Evolutionary conservation across 2,797 vertebrate genomes (phyloP), one percentile per base, ranked within the genome.

Genomic region (Leuciscus waleckii): DNA sequence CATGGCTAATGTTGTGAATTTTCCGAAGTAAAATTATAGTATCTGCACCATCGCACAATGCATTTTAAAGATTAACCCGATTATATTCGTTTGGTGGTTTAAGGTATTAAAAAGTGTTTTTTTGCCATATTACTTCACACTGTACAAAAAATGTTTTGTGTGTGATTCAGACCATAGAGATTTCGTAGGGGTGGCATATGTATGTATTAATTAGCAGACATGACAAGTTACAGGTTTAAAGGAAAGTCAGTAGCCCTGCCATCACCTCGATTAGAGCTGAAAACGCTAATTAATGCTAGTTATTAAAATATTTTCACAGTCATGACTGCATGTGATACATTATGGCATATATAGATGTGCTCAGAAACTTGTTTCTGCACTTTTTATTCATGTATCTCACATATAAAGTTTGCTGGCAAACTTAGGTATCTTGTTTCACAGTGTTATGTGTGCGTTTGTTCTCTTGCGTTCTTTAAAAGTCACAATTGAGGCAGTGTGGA

Each of bases 121-220:
- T 49, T 32, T 32, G 5, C 2, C 10, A 35, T 35, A 35, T 21
- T 7, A 29, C 19, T 54, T 75, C 19, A 29, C n/a, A 21, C 43
- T 35, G 49, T 23, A 35, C 11, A 35, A 32, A 51, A 54, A 23
- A 10, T 6, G 2, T 7, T 63, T 29, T 16, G 29, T 7, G 26
- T 29, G 26, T 63, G 11, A 63, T 63, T 63, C 26, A 29, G 13
- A 29, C 13, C 13, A 65, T 65, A 29, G 26, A 65, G 13, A 32
- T 65, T 65, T 32, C 13, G 43, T 37, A 51, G 51, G 73, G 21
- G 6, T 54, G 70, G 23, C 19, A 21, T 75, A 65, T 81, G 14
- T 78, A 68, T 83, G 78, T 77, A 68, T 85, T 77, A 80, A 85
- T 89, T 88, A 87, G 29, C 26, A 46, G 85, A 67, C 75, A 58